These are phyloP conservation scores for Alethe diademata DNA, from an alignment of 2,113 vertebrate species.

Conservation along the genomic window DNA sequence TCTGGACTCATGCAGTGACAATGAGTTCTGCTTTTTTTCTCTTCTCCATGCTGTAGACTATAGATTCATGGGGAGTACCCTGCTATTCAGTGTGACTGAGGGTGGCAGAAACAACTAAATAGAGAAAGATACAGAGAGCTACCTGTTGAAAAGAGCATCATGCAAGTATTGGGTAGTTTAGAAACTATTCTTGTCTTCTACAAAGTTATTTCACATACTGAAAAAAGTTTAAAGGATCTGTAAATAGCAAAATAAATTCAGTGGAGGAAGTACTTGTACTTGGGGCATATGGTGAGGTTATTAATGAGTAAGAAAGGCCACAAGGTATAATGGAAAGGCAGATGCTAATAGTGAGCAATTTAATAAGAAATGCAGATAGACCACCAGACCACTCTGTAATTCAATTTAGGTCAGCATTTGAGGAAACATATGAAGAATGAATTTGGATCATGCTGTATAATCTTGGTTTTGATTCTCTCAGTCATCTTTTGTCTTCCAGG, in stretches of 20 bases:
- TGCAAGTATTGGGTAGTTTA: neutral
- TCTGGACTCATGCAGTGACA: neutral
- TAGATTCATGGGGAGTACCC: neutral
- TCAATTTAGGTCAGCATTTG: slow-evolving; percentile 27
- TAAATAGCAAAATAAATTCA: neutral
- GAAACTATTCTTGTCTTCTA: neutral
- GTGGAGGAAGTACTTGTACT: neutral
- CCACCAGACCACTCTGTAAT: slow-evolving; percentile 7
- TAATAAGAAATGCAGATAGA: slow-evolving; percentile 57
- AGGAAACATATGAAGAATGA: slow-evolving; percentile 47
- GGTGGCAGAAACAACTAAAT: neutral
- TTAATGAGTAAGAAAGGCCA: slow-evolving; percentile 33
- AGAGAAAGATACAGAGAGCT: neutral
- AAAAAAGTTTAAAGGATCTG: neutral
- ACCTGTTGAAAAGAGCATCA: neutral
- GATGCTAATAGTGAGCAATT: slow-evolving; percentile 45
- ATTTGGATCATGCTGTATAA: neutral
- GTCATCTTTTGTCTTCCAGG: slow-evolving; percentile 9
- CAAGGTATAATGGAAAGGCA: slow-evolving; percentile 46
- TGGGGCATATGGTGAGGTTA: slow-evolving; percentile 33
- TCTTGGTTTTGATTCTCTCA: neutral
- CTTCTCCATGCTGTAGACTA: neutral
- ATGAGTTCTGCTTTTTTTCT: neutral
- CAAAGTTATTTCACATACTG: neutral
- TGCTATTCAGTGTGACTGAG: neutral